Evolutionary conservation across 2,888 invertebrate species (phyloP).

Genomic region (Leucophora obtusa): DNA sequence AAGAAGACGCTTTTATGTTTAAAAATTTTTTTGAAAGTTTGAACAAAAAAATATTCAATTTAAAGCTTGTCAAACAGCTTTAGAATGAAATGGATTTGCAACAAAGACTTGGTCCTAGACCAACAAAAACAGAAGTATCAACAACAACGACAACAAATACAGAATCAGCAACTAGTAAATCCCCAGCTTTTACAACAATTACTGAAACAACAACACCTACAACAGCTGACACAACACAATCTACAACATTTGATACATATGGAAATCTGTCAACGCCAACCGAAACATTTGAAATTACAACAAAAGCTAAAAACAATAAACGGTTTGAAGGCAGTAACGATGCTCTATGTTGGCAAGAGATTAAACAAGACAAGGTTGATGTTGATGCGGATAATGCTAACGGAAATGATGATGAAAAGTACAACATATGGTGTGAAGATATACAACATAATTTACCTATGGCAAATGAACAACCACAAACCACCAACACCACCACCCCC

Average conservation of each 20-base stretch:
- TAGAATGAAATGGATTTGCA: constrained; percentile 79
- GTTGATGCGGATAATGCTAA: not conserved
- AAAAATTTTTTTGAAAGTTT: not conserved
- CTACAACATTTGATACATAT: constrained; percentile 10
- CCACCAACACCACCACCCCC: constrained; percentile 8
- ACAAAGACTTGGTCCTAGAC: constrained; percentile 75
- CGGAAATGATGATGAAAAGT: not conserved
- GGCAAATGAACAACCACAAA: constrained; percentile 30
- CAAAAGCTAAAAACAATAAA: constrained; percentile 17
- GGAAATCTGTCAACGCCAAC: constrained; percentile 68
- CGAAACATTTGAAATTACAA: constrained; percentile 48
- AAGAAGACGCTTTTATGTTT: not conserved
- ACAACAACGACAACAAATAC: constrained; percentile 31
- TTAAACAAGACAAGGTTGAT: constrained; percentile 12
- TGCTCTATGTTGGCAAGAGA: constrained; percentile 50
- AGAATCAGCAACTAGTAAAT: constrained; percentile 1
- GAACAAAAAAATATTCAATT: constrained; percentile 34
- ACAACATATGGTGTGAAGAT: constrained; percentile 54
- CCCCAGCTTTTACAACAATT: constrained; percentile 8
- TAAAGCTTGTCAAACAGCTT: constrained; percentile 71
- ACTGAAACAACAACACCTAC: constrained; percentile 36
- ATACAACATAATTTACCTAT: constrained; percentile 10
- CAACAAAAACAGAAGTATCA: constrained; percentile 68
- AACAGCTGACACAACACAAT: not conserved
- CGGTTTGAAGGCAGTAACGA: constrained; percentile 20